phyloP scores from a whole-genome alignment of 2,888 invertebrate genomes.

The Spicauda simplicius region DNA sequence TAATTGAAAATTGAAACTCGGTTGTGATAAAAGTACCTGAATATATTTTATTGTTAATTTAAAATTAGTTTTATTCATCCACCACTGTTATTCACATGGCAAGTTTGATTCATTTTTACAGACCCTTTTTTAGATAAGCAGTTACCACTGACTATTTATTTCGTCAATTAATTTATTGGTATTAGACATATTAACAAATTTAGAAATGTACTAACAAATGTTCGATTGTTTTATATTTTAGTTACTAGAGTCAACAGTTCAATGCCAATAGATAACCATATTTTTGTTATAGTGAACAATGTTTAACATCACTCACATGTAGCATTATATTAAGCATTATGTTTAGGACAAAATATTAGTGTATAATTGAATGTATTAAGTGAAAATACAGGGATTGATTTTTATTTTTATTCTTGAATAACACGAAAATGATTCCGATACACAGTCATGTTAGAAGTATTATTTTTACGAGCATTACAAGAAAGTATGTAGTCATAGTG shows the following conservation, averaged over 20 bases:
- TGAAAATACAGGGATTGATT: conserved; percentile 60
- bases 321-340: background rate
- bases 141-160: too few species aligned
- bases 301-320: too few species aligned
- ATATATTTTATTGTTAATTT: conserved; percentile 18
- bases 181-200: too few species aligned
- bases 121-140: too few species aligned
- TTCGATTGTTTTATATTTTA: too few species aligned
- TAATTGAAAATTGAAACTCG: conserved; percentile 27
- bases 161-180: too few species aligned
- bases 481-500: conserved; percentile 30
- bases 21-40: conserved; percentile 51
- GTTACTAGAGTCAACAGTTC: too few species aligned
- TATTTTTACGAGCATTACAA: conserved; percentile 21
- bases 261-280: too few species aligned
- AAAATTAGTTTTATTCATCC: conserved; percentile 5
- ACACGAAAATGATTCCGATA: conserved; percentile 52
- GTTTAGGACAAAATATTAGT: background rate
- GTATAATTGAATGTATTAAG: conserved; percentile 45
- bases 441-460: conserved; percentile 41
- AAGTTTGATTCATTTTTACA: too few species aligned
- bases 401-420: conserved; percentile 54
- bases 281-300: too few species aligned
- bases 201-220: too few species aligned
- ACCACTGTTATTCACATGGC: background rate